Conservation (phyloP, 2,888 invertebrate genomes). For the Nemotelus pantherinus region DNA sequence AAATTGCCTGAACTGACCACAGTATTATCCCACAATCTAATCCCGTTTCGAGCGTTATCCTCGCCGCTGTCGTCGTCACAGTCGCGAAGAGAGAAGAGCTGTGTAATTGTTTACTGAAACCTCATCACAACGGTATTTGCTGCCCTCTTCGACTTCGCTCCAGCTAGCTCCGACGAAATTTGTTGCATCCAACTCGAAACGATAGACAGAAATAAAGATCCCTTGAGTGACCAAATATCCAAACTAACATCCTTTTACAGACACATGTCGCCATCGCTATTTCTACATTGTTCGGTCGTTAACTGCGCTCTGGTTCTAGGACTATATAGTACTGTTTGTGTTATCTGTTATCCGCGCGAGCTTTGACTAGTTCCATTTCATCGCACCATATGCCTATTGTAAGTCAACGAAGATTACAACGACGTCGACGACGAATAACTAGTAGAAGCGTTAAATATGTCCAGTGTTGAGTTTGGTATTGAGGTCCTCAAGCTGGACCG, state of each 20-base stretch:
- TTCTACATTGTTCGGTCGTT: slow-evolving; percentile 12
- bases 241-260: slow-evolving; percentile 42
- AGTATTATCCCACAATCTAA: slow-evolving; percentile 26
- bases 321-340: not conserved
- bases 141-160: slow-evolving; percentile 1
- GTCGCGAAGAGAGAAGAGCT: not conserved
- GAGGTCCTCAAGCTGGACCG: not conserved
- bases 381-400: not conserved
- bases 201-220: slow-evolving; percentile 40
- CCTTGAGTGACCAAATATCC: slow-evolving; percentile 44
- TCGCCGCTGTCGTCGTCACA: not conserved
- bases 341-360: slow-evolving; percentile 13
- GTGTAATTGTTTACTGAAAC: slow-evolving; percentile 27
- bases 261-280: slow-evolving; percentile 43
- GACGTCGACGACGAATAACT: slow-evolving; percentile 29
- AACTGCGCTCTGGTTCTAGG: not conserved
- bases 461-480: slow-evolving; percentile 7
- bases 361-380: not conserved
- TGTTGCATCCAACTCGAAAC: not conserved
- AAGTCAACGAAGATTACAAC: slow-evolving; percentile 10
- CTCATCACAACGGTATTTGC: not conserved
- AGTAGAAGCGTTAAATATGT: slow-evolving; percentile 44
- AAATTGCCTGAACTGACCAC: slow-evolving; percentile 17
- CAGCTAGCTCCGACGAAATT: not conserved
- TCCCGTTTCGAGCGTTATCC: not conserved